Evolutionary conservation across 2,888 invertebrate species (phyloP).

Genomic region (Smittia aterrima): DNA sequence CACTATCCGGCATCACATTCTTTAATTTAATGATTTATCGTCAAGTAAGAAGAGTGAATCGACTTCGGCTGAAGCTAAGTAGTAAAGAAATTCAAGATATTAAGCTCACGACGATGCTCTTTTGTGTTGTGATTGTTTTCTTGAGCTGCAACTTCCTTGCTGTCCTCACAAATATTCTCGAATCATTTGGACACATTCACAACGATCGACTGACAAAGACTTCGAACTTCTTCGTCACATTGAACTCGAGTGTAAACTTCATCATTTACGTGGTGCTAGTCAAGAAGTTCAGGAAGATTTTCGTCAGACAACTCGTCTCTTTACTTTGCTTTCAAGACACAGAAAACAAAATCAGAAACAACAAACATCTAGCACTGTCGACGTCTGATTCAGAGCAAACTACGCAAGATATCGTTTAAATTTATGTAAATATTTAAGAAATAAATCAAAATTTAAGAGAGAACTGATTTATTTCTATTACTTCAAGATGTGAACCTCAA

Average conservation of each 20-base stretch:
- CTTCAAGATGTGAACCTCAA: too few relatives aligned
- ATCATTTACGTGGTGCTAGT: conserved; percentile 97
- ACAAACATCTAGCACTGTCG: not conserved
- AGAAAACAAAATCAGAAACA: not conserved
- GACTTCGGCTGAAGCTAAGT: conserved; percentile 84
- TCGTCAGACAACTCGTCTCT: not conserved
- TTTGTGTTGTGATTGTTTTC: conserved; percentile 92
- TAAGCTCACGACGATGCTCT: conserved; percentile 91
- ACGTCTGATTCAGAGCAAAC: not conserved
- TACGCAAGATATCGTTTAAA: not conserved
- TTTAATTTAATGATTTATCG: conserved; percentile 88
- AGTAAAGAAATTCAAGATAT: conserved; percentile 89
- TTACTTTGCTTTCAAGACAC: not conserved
- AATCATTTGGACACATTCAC: conserved; percentile 69
- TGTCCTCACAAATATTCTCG: conserved; percentile 79
- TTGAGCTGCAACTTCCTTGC: conserved; percentile 89
- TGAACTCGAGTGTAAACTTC: conserved; percentile 97
- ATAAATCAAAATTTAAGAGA: too few relatives aligned
- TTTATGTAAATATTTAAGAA: not conserved
- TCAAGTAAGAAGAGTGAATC: conserved; percentile 85
- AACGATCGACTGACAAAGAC: conserved; percentile 71
- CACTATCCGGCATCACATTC: conserved; percentile 82
- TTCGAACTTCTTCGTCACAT: conserved; percentile 89
- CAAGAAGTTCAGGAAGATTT: conserved; percentile 72
- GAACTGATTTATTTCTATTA: too few relatives aligned